Conservation (phyloP, 2,113 vertebrate genomes). For the Vombatus ursinus region DNA sequence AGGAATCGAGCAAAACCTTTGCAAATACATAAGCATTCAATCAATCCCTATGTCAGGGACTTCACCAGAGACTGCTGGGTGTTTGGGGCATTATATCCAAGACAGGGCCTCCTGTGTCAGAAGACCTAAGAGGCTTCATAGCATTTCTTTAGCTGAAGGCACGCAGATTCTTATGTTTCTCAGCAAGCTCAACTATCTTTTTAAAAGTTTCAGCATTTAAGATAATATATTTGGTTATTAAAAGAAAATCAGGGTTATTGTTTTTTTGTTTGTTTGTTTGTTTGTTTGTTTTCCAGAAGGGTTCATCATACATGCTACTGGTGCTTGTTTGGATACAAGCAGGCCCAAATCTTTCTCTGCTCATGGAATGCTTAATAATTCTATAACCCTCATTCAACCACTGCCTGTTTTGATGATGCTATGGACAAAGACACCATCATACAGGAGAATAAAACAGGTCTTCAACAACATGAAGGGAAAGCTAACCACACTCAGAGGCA, state of each 20-base stretch:
- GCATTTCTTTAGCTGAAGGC: constrained; percentile 24
- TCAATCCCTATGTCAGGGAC: background rate
- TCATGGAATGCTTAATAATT: constrained; percentile 60
- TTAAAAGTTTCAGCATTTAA: constrained; percentile 14
- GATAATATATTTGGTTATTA: constrained; percentile 45
- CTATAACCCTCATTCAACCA: constrained; percentile 16
- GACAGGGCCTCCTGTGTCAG: background rate
- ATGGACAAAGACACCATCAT: background rate
- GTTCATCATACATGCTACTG: background rate
- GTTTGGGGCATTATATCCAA: background rate
- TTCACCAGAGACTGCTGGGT: background rate
- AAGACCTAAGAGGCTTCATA: constrained; percentile 19
- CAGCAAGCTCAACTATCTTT: background rate
- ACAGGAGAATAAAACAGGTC: background rate
- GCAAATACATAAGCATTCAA: constrained; percentile 30
- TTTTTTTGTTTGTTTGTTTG: background rate
- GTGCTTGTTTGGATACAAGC: constrained; percentile 14
- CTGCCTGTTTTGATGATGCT: constrained; percentile 19
- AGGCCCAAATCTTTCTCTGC: constrained; percentile 41
- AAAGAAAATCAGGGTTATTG: background rate
- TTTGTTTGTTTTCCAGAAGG: background rate
- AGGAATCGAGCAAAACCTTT: constrained; percentile 39
- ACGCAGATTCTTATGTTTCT: background rate
- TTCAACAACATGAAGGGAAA: constrained; percentile 2
- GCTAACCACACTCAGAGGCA: background rate